phyloP scores from a whole-genome alignment of 1,140 invertebrate species.

The Anoplolepis gracilipes region DNA sequence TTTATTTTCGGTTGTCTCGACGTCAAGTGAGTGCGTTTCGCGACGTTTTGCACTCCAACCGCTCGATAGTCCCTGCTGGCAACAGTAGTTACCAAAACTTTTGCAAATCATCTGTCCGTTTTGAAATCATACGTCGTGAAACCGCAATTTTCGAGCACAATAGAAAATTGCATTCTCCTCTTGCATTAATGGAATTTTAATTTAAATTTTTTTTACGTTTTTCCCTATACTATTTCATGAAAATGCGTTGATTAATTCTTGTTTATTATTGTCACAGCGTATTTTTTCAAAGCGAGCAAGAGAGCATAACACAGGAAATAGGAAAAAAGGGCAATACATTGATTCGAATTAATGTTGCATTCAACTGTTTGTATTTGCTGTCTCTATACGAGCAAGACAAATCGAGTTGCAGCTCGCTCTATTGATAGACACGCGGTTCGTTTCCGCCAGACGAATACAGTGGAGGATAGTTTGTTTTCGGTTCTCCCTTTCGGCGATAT shows the following conservation, averaged over 20 bases:
- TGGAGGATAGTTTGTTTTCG: conserved; percentile 45
- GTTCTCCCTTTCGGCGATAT: conserved; percentile 56
- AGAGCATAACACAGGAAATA: too few relatives aligned
- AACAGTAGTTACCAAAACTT: conserved; percentile 37
- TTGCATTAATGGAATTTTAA: background rate
- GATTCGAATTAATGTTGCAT: conserved; percentile 34
- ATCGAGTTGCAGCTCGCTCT: conserved; percentile 42
- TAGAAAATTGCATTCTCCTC: background rate
- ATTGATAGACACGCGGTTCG: conserved; percentile 57
- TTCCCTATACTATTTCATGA: background rate
- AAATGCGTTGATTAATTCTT: background rate
- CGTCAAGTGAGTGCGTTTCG: conserved; percentile 31
- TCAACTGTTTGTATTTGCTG: conserved; percentile 20
- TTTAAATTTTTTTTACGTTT: background rate
- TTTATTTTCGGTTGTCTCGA: conserved; percentile 54
- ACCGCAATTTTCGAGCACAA: conserved; percentile 3
- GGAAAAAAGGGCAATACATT: background rate
- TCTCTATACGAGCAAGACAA: conserved; percentile 3
- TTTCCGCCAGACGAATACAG: conserved; percentile 41
- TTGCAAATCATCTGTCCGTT: background rate
- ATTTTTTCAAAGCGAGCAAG: too few relatives aligned
- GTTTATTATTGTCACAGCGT: background rate
- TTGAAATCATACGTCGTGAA: background rate
- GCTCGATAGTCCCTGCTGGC: conserved; percentile 20
- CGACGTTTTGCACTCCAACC: conserved; percentile 20